Percentiles rank a stretch among this genome's conserved stretches.
Conservation (phyloP, 2,888 invertebrate genomes). For the Halictus quadricinctus region DNA sequence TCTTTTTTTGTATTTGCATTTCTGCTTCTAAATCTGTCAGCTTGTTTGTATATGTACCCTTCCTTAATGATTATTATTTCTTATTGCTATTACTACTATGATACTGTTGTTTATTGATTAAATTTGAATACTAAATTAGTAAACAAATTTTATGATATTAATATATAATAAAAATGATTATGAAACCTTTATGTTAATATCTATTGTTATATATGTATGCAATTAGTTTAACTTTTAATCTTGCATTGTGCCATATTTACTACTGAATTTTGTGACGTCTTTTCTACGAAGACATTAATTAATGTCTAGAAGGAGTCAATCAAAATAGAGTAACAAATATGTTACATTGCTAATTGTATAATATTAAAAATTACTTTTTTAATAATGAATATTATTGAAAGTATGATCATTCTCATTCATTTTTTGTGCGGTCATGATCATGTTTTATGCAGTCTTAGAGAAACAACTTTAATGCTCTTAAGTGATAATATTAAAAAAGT, state of each 20-base stretch:
- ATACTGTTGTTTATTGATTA: slow-evolving; percentile 5
- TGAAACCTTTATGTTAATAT: background rate
- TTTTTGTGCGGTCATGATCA: slow-evolving; percentile 17
- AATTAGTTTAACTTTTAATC: slow-evolving; percentile 21
- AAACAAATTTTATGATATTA: slow-evolving; percentile 22
- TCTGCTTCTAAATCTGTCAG: background rate
- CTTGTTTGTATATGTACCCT: background rate
- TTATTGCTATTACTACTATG: background rate
- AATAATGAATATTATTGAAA: slow-evolving; percentile 10
- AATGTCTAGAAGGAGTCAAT: slow-evolving; percentile 25
- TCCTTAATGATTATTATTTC: background rate
- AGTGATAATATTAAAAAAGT: slow-evolving; percentile 13
- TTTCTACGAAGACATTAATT: slow-evolving; percentile 2
- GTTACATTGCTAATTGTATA: slow-evolving; percentile 27
- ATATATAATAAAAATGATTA: slow-evolving; percentile 18
- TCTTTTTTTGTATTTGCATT: background rate
- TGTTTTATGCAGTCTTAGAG: background rate
- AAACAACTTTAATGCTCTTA: slow-evolving; percentile 25
- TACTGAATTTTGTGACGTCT: slow-evolving; percentile 40
- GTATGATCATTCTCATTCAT: slow-evolving; percentile 8
- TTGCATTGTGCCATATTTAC: slow-evolving; percentile 30
- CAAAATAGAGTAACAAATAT: slow-evolving; percentile 35
- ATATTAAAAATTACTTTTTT: slow-evolving; percentile 18
- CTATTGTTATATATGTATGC: background rate
- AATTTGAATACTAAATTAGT: slow-evolving; percentile 18